Base-by-base conservation (phyloP, 2,888 invertebrate species). In the Steromphala cineraria region DNA sequence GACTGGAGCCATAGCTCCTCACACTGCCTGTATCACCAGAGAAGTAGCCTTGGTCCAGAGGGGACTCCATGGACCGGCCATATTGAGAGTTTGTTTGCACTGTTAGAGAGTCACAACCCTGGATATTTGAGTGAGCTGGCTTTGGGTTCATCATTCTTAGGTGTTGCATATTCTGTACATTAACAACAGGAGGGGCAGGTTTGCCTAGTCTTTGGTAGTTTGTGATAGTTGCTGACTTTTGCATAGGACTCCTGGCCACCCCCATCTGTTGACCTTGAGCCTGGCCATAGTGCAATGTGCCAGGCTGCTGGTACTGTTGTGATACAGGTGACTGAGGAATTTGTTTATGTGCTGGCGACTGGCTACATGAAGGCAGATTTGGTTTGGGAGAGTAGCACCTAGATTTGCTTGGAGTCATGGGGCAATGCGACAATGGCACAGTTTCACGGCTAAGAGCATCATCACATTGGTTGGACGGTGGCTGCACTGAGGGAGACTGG, bases 1-100 rank as follows among this genome's bases (percentile, higher is more conserved):
- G 79, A 24, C 81, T 83, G 2, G 89, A 90, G 62, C 89, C 88
- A 24, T 87, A 89, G 77, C 90, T 91, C 24, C 89, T 85, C 40
- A 89, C 88, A 83, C 90, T 89, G 80, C 86, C 84, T 4, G 89
- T 88, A 76, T 90, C 92, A 7, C 89, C 89, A 21, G 92, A 91
- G 82, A 89, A 91, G 83, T 92, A 92, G 53, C 91, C 92, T 81
- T 89, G 89, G 83, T 91, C 91, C 46, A 90, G 84, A 5, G 91
- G 90, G 19, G 92, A 90, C 76, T 91, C 91, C 67, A 87, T 53
- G 75, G 87, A 85, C 82, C 87, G 84, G 78, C 81, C 76, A 76
- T 76, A 76, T 17, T 53, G 76, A 19, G 76, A 31, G 55, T 55
- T 78, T 8, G 55, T 62, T 40, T 55, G 78, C 28, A 62, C 40